Percentiles rank a stretch among this genome's conserved stretches.
Conservation (phyloP, 2,113 vertebrate genomes). For the Notarius lentiginosus region DNA sequence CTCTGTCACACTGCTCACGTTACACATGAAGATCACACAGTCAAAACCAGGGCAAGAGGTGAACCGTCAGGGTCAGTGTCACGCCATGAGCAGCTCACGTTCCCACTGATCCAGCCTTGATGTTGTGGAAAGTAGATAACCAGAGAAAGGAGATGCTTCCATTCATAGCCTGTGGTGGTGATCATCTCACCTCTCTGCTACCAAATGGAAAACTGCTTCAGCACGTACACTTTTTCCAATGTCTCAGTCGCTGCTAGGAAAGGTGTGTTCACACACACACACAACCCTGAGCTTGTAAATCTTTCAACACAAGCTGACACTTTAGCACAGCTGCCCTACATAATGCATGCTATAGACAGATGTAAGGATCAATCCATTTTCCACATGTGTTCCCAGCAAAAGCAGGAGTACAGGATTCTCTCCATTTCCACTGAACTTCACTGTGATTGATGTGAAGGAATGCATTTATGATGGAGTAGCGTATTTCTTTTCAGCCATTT, state of each 20-base stretch:
- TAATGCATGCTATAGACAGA: conserved; percentile 10
- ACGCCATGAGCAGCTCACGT: neutral
- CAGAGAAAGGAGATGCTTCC: conserved; percentile 45
- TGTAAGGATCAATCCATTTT: conserved; percentile 24
- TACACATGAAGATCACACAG: conserved; percentile 35
- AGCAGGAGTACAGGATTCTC: neutral
- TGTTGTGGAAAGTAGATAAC: conserved; percentile 35
- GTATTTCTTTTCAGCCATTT: conserved; percentile 28
- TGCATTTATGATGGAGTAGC: conserved; percentile 8
- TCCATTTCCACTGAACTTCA: neutral
- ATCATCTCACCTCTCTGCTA: conserved; percentile 42
- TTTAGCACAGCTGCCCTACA: conserved; percentile 20
- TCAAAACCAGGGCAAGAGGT: conserved; percentile 50
- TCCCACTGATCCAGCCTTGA: conserved; percentile 37
- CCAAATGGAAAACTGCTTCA: conserved; percentile 48
- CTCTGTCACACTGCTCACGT: conserved; percentile 34
- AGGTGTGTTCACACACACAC: conserved; percentile 55
- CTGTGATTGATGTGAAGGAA: neutral
- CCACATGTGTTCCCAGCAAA: neutral
- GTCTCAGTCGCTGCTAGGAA: conserved; percentile 49
- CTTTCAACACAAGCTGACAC: conserved; percentile 54
- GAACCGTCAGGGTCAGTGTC: conserved; percentile 41
- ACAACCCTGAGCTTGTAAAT: conserved; percentile 53
- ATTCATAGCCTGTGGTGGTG: conserved; percentile 31
- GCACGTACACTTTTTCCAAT: conserved; percentile 55